Percentiles rank a stretch among this genome's conserved stretches.
Conservation (phyloP, 1,140 invertebrate species). For the Neodiprion lecontei region DNA sequence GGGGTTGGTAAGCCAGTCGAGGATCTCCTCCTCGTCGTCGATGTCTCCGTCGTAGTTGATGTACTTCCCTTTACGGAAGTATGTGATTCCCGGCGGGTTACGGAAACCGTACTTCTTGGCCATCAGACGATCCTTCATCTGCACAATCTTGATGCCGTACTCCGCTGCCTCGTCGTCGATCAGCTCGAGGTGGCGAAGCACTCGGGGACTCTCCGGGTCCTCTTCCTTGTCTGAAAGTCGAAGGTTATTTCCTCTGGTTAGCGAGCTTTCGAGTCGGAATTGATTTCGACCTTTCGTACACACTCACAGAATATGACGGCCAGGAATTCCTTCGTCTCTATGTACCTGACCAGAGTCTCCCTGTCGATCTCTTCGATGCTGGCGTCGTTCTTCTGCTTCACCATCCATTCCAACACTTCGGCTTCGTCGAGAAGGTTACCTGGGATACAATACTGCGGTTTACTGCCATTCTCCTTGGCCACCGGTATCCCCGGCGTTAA, state of each 20-base stretch:
- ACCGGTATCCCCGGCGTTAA: neutral
- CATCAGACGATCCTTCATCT: constrained; percentile 89
- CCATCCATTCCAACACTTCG: constrained; percentile 89
- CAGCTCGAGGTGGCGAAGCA: constrained; percentile 84
- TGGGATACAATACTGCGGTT: constrained; percentile 56
- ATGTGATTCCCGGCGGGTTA: constrained; percentile 88
- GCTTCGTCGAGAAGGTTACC: constrained; percentile 86
- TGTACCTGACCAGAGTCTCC: constrained; percentile 83
- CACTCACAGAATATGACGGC: constrained; percentile 93
- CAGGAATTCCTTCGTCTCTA: constrained; percentile 90
- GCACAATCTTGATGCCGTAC: constrained; percentile 91
- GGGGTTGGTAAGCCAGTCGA: constrained; percentile 93
- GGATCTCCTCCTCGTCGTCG: constrained; percentile 91
- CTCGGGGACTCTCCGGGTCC: constrained; percentile 77
- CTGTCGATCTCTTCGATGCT: constrained; percentile 92
- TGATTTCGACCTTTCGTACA: neutral
- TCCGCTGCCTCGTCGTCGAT: constrained; percentile 92
- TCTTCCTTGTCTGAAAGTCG: constrained; percentile 78
- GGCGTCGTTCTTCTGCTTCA: constrained; percentile 90
- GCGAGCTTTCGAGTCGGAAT: too few species aligned
- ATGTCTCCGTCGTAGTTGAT: constrained; percentile 94
- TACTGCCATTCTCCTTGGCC: neutral
- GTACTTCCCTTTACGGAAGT: constrained; percentile 88
- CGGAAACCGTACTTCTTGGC: constrained; percentile 93
- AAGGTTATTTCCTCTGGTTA: neutral